Evolutionary conservation across 2,888 invertebrate species (phyloP), one percentile per base, ranked within the genome.

Genomic region (Cactoblastis cactorum): DNA sequence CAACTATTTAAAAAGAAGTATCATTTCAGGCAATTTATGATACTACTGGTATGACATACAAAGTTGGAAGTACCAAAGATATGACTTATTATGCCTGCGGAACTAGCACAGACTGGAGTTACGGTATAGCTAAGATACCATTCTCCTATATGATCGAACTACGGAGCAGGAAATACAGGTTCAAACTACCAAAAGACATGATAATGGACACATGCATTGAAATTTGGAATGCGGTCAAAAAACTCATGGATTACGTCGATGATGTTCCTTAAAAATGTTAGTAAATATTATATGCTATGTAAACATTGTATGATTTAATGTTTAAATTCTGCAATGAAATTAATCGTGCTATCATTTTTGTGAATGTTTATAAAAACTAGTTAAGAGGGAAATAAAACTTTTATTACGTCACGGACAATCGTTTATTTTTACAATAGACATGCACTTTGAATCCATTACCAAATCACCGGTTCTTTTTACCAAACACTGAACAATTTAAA

Each of bases 61-160:
- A 80, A 62, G 89, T 88, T 3, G 89, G 89, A 0, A 78, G 74
- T 51, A 87, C 87, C 0, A 85, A 83, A 55, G 89, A 89, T 53
- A 64, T 89, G 37, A 89, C 87, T 0, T 89, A 88, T 58, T 70
- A 63, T 39, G 88, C 88, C 0, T 87, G 86, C 35, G 88, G 88
- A 0, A 88, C 88, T 37, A 85, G 87, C 39, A 86, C 69, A 1
- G 88, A 89, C 52, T 89, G 88, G 88, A 85, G 87, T 46, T 88
- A 89, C 50, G 77, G 71, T 0, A 72, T 80, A 18, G 88, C 88
- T 0, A 83, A 84, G 41, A 85, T 89, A 53, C 89, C 87, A 0
- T 89, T 74, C 63, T 86, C 83, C 0, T 89, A 77, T 56, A 87
- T 89, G 85, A 64, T 89, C 11, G 89, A 89, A 52, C 65, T 89